phyloP scores from a whole-genome alignment of 2,113 vertebrate genomes.

The Daboia siamensis region DNA sequence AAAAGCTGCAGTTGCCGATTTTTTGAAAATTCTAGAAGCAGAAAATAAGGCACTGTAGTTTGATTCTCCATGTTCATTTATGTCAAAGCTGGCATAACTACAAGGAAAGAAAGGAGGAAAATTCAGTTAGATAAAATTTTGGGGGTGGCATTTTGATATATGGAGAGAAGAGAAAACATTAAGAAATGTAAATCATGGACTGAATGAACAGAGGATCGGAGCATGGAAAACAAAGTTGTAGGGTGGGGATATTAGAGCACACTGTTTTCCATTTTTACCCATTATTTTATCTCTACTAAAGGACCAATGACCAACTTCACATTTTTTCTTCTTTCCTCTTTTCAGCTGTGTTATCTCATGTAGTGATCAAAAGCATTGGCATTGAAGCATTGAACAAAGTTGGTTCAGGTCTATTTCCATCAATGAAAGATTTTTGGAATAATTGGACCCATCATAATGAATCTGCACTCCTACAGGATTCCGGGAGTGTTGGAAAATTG shows the following conservation, averaged over 20 bases:
- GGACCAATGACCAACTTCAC: too few species aligned
- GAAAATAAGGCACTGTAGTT: neutral
- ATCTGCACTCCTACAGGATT: too few species aligned
- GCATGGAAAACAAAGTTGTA: neutral
- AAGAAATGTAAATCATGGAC: neutral
- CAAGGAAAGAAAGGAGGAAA: neutral
- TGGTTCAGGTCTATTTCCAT: too few species aligned
- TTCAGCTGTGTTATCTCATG: too few species aligned
- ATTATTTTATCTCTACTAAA: neutral
- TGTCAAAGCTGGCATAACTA: neutral
- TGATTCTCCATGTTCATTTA: neutral
- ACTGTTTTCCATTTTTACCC: too few species aligned
- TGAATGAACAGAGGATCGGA: neutral
- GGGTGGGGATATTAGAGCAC: neutral
- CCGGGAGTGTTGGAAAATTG: too few species aligned
- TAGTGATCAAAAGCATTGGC: too few species aligned
- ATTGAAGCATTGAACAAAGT: too few species aligned
- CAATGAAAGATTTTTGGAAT: too few species aligned
- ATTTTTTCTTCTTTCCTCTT: too few species aligned
- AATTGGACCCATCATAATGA: too few species aligned
- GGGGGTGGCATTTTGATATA: neutral
- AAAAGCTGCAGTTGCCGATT: neutral
- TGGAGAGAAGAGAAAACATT: neutral
- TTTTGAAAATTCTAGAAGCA: constrained; percentile 28
- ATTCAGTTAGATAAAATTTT: neutral